Evolutionary conservation across 2,888 invertebrate species (phyloP).

Genomic region (Xanthia icteritia): DNA sequence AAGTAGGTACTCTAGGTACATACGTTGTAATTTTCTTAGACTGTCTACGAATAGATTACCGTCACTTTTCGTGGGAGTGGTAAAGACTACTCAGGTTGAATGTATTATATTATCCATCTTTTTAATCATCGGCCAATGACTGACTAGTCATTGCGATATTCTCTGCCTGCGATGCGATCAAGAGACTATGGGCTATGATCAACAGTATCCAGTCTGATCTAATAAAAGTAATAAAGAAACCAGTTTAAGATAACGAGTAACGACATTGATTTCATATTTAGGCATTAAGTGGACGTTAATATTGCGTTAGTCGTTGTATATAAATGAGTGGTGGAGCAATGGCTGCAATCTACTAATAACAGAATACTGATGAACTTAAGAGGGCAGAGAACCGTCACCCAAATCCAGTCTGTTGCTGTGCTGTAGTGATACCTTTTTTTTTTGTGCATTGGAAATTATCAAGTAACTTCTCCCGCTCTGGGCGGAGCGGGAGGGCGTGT

Average conservation of each 20-base stretch:
- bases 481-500: no score
- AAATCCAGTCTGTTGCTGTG: not conserved
- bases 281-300: slow-evolving; percentile 10
- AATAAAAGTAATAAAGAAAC: slow-evolving; percentile 15
- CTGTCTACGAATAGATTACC: slow-evolving; percentile 33
- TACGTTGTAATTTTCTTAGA: slow-evolving; percentile 20
- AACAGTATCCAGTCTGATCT: no score
- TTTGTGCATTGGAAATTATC: no score
- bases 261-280: slow-evolving; percentile 17
- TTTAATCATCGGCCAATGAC: not conserved
- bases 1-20: not conserved
- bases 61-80: slow-evolving; percentile 42
- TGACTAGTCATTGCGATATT: no score
- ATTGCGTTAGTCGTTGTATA: not conserved
- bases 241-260: slow-evolving; percentile 6
- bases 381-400: not conserved
- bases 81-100: no score
- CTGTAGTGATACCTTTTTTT: no score
- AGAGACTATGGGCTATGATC: no score
- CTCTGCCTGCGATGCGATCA: no score
- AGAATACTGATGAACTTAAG: not conserved
- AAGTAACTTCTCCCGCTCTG: no score
- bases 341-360: not conserved
- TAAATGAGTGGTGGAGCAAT: not conserved
- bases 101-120: no score